These are phyloP conservation scores for Parazoanthus swiftii DNA, from an alignment of 92 coral and sea anemone genomes.

Conservation along the genomic window DNA sequence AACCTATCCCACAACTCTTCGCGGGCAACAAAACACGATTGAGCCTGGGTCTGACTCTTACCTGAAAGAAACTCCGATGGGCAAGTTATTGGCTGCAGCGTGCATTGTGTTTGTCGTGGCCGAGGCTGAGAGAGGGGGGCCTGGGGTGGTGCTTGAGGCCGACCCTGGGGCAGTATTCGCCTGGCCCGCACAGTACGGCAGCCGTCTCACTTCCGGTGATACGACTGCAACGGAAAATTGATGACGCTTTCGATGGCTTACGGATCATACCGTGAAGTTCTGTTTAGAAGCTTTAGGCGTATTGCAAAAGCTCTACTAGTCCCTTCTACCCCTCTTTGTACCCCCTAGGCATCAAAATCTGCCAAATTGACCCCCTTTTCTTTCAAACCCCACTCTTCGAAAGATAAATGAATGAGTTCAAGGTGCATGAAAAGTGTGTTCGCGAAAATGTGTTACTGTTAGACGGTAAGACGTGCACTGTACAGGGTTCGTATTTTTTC, in stretches of 20 bases:
- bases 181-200: slow-evolving; percentile 71
- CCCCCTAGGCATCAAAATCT: no score
- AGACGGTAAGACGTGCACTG: no score
- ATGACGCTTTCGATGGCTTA: no score
- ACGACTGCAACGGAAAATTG: slow-evolving; percentile 63
- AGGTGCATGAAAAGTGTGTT: no score
- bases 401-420: no score
- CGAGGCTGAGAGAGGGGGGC: slow-evolving; percentile 61
- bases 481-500: no score
- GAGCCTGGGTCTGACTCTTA: slow-evolving; percentile 7
- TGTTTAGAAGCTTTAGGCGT: background rate
- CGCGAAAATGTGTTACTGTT: no score
- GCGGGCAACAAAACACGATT: background rate
- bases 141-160: slow-evolving; percentile 59
- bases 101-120: slow-evolving; percentile 53
- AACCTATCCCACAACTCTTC: background rate
- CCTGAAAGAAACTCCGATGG: slow-evolving; percentile 76
- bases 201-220: slow-evolving; percentile 72
- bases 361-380: no score
- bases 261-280: background rate
- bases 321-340: no score
- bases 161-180: slow-evolving; percentile 63
- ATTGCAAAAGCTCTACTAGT: no score
- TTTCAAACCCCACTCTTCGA: no score
- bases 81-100: slow-evolving; percentile 56